These are phyloP conservation scores for Drosophila trapezifrons DNA, from an alignment of 1,140 invertebrate species.

Conservation along the genomic window DNA sequence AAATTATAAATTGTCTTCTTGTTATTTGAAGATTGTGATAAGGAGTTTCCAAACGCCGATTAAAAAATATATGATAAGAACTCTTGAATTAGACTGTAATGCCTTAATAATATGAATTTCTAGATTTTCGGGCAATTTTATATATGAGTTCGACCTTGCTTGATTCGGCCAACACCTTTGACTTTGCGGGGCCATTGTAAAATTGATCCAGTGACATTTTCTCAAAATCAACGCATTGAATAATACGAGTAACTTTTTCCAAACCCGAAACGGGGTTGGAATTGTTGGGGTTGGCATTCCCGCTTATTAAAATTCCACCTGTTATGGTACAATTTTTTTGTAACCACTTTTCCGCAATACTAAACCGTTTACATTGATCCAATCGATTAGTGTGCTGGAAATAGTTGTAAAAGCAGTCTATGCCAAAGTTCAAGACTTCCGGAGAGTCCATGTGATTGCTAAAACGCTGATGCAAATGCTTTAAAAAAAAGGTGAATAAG, in stretches of 20 bases:
- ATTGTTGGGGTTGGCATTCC: background rate
- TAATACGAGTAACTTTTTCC: background rate
- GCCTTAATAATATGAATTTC: background rate
- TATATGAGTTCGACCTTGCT: conserved; percentile 4
- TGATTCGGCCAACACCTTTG: conserved; percentile 1
- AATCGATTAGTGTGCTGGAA: background rate
- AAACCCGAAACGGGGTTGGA: background rate
- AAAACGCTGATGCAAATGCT: background rate
- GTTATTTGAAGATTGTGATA: too few species aligned
- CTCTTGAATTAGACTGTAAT: too few species aligned
- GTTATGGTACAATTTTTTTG: background rate
- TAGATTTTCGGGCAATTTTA: background rate
- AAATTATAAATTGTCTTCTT: too few species aligned
- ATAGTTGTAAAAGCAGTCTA: background rate
- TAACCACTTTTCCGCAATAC: background rate
- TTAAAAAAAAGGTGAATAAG: background rate
- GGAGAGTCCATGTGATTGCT: background rate
- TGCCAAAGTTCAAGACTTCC: background rate
- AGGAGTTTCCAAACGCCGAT: too few species aligned
- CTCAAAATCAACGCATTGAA: background rate
- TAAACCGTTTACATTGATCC: background rate
- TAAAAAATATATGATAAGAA: too few species aligned
- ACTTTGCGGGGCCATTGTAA: conserved; percentile 3
- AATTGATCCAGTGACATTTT: background rate
- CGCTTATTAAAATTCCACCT: too few species aligned